Percentiles rank a stretch among this genome's conserved stretches.
Evolutionary conservation across 2,888 invertebrate genomes (phyloP).

Genomic region (Lamproptera curius): DNA sequence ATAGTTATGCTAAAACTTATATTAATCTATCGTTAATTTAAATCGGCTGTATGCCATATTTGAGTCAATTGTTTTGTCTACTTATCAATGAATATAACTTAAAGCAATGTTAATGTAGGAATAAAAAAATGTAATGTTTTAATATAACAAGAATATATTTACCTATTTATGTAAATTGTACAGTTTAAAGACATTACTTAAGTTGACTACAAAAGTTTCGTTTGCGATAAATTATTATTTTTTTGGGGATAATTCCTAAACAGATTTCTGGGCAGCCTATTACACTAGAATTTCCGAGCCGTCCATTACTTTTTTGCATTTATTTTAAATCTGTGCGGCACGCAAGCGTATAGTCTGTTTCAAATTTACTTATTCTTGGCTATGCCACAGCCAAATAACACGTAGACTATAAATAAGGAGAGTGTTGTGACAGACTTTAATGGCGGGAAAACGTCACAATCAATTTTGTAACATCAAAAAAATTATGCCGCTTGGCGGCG

Average conservation of each 20-base stretch:
- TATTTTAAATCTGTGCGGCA: conserved; percentile 36
- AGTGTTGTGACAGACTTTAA: no score
- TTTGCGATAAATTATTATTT: conserved; percentile 37
- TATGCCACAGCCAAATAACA: no score
- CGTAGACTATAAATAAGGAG: no score
- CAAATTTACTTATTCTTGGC: conserved; percentile 34
- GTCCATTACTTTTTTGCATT: conserved; percentile 64
- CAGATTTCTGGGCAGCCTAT: conserved; percentile 27
- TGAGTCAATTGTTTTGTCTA: conserved; percentile 63
- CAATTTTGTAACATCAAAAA: no score
- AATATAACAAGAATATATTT: conserved; percentile 35
- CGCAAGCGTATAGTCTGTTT: conserved; percentile 28
- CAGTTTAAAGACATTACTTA: conserved; percentile 25
- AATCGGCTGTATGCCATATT: conserved; percentile 39
- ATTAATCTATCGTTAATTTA: conserved; percentile 8
- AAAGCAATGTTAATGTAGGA: conserved; percentile 62
- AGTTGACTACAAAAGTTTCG: conserved; percentile 35
- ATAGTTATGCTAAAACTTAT: no score
- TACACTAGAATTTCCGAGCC: conserved; percentile 49
- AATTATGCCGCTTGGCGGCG: no score
- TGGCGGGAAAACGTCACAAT: no score
- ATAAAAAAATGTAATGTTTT: conserved; percentile 47
- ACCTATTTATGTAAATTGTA: conserved; percentile 16
- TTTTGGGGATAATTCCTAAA: conserved; percentile 12
- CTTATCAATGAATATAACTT: conserved; percentile 47